phyloP scores from a whole-genome alignment of 1,140 invertebrate genomes.

The Bombus superbus region DNA sequence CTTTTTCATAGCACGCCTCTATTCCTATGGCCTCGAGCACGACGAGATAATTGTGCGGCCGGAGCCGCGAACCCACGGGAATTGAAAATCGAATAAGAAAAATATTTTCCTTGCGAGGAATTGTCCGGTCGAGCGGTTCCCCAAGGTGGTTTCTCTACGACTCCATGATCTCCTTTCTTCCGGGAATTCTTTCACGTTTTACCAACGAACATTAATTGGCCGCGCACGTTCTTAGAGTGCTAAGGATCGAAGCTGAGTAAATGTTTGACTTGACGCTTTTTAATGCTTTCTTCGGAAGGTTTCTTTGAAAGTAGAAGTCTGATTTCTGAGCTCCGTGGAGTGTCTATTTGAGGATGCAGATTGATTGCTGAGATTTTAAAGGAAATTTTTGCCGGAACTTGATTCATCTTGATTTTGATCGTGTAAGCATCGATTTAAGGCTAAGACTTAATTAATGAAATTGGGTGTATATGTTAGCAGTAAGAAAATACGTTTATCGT shows the following conservation, averaged over 20 bases:
- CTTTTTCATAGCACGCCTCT: slow-evolving; percentile 51
- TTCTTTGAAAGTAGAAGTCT: not conserved
- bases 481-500: no score
- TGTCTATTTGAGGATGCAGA: not conserved
- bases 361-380: not conserved
- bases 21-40: slow-evolving; percentile 10
- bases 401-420: no score
- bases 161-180: not conserved
- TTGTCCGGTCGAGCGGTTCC: not conserved
- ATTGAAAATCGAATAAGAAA: slow-evolving; percentile 10
- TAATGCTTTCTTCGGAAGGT: not conserved
- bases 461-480: no score
- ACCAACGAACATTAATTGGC: not conserved
- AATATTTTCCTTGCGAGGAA: slow-evolving; percentile 46
- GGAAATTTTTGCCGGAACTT: not conserved
- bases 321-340: not conserved
- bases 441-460: no score
- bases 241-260: not conserved
- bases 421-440: no score
- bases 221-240: not conserved
- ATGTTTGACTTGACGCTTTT: not conserved
- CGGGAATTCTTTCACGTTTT: not conserved
- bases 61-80: not conserved
- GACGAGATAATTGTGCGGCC: slow-evolving; percentile 56
- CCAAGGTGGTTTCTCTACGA: not conserved